Conservation (phyloP, 1,140 invertebrate species). For the Pissodes strobi region DNA sequence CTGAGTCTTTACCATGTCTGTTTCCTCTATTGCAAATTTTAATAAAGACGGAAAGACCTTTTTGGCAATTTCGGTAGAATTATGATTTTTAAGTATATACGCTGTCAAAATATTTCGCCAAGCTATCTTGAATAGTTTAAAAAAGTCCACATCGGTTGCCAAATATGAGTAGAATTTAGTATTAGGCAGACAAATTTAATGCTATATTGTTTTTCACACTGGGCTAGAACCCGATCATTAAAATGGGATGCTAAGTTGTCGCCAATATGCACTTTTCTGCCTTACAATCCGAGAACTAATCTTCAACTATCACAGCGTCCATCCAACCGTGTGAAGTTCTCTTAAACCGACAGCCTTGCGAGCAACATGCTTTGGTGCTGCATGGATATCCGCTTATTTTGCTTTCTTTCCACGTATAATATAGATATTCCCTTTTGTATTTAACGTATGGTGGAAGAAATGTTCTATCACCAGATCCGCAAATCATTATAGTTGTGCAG, state of each 20-base stretch:
- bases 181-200: no score
- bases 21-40: no score
- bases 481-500: no score
- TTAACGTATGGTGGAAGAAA: no score
- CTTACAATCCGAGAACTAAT: constrained; percentile 48
- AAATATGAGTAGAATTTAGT: constrained; percentile 50
- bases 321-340: constrained; percentile 40
- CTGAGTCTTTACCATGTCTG: no score
- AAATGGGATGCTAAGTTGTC: no score
- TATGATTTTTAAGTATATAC: no score
- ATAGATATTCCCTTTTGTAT: neutral
- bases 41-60: no score
- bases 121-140: constrained; percentile 5
- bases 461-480: no score
- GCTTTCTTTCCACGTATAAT: neutral
- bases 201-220: constrained; percentile 45
- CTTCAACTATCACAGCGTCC: constrained; percentile 52
- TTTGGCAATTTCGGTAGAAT: no score
- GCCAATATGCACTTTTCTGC: constrained; percentile 40
- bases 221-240: constrained; percentile 44
- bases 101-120: constrained; percentile 2
- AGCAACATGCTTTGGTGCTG: constrained; percentile 13
- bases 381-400: constrained; percentile 20
- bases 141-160: constrained; percentile 53
- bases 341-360: constrained; percentile 45